Evolutionary conservation across 1,140 invertebrate species (phyloP).

Genomic region (Plutomurus gul): DNA sequence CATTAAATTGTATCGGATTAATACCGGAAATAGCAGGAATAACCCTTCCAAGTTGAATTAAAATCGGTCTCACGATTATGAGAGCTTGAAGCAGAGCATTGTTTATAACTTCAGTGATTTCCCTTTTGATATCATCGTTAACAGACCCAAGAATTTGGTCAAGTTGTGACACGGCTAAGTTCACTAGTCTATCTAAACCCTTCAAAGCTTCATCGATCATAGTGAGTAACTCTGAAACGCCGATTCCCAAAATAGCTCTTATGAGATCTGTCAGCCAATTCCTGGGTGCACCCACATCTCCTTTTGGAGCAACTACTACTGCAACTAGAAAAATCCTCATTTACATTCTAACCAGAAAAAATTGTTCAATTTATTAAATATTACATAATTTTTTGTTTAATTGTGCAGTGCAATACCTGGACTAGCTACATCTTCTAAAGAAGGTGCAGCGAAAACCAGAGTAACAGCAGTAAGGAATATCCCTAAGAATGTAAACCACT

Average conservation of each 20-base stretch:
- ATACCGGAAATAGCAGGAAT: slow-evolving; percentile 2
- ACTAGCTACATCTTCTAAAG: not conserved
- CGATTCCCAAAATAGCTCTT: not conserved
- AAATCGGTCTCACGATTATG: not conserved
- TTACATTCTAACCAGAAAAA: not conserved
- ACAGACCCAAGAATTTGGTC: not conserved
- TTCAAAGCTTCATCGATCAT: not conserved
- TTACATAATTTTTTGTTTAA: no score
- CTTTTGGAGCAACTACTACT: not conserved
- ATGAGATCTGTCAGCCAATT: slow-evolving; percentile 41
- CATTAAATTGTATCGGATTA: not conserved
- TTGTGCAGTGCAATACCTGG: not conserved
- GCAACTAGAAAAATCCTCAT: not conserved
- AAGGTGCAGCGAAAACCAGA: not conserved
- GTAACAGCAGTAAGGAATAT: not conserved
- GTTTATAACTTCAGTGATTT: not conserved
- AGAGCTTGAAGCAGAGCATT: not conserved
- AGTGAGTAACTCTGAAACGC: not conserved
- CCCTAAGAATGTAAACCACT: not conserved
- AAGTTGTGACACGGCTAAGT: not conserved
- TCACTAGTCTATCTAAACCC: not conserved
- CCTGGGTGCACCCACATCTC: not conserved
- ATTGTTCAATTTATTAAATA: not conserved
- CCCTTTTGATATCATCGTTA: not conserved
- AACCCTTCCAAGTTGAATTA: not conserved